Conservation (phyloP, 2,113 vertebrate species). For the Phalacrocorax brasilianus region DNA sequence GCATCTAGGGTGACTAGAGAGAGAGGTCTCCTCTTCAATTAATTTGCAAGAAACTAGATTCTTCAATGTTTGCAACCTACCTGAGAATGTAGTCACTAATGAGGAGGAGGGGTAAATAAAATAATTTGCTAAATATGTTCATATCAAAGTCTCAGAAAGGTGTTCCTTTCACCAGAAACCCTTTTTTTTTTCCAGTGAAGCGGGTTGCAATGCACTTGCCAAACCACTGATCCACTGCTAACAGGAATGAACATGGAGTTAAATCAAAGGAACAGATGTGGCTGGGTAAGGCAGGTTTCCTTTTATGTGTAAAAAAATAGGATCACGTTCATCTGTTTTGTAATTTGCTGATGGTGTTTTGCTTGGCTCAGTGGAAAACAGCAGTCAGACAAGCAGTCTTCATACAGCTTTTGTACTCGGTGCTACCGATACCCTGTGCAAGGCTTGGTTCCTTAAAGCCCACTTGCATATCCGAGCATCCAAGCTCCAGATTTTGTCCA, state of each 20-base stretch:
- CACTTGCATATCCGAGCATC: background rate
- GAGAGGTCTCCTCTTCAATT: background rate
- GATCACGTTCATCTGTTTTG: background rate
- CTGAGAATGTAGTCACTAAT: background rate
- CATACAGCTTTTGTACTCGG: background rate
- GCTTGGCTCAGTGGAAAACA: background rate
- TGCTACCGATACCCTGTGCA: background rate
- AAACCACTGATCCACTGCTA: background rate
- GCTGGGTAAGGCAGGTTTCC: background rate
- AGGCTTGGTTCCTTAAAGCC: background rate
- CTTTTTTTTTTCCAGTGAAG: background rate
- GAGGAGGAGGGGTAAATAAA: background rate
- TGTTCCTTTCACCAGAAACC: background rate
- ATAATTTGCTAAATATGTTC: background rate
- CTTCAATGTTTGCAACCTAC: background rate
- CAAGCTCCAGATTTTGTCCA: constrained; percentile 6
- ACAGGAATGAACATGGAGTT: background rate
- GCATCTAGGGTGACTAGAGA: background rate
- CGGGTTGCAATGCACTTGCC: background rate
- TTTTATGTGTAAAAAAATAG: background rate
- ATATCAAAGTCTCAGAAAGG: background rate
- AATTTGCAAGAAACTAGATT: background rate
- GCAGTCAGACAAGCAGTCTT: constrained; percentile 15
- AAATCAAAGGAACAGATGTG: constrained; percentile 36
- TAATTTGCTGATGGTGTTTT: constrained; percentile 11